A percentile compares a stretch with the other conserved stretches of the same genome.
Conservation (phyloP, 2,888 invertebrate genomes). For the Ormyrus nitidulus region DNA sequence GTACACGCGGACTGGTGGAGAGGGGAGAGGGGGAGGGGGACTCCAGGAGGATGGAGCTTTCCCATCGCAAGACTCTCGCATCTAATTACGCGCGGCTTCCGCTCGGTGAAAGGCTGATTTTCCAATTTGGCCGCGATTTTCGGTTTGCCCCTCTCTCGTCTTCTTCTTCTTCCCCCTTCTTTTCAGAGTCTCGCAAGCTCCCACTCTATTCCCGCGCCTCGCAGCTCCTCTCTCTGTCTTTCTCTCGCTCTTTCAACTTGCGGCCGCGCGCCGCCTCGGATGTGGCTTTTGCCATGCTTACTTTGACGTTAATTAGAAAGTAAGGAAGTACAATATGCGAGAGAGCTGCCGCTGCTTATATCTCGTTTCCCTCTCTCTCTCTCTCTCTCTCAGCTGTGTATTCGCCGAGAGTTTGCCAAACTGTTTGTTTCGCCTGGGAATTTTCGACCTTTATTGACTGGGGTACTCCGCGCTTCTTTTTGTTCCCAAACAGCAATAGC, state of each 20-base stretch:
- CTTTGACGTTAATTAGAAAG: conserved; percentile 47
- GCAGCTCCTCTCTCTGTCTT: neutral
- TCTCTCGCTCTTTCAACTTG: neutral
- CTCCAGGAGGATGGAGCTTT: too few relatives aligned
- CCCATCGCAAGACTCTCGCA: neutral
- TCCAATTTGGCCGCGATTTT: conserved; percentile 42
- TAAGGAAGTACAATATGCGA: conserved; percentile 9
- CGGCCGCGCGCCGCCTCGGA: too few relatives aligned
- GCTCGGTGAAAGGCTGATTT: conserved; percentile 17
- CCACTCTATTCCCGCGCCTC: too few relatives aligned
- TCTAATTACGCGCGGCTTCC: conserved; percentile 18
- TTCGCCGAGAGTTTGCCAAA: neutral
- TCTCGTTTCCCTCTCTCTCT: neutral
- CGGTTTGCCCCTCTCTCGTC: neutral
- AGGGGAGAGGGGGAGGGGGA: too few relatives aligned
- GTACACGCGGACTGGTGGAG: neutral
- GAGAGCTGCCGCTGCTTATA: conserved; percentile 10
- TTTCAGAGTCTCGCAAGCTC: too few relatives aligned
- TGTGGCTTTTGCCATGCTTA: conserved; percentile 1
- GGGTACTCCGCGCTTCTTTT: too few relatives aligned
- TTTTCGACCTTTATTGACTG: too few relatives aligned
- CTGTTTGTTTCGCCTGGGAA: too few relatives aligned
- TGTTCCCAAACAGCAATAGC: too few relatives aligned
- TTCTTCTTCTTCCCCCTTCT: too few relatives aligned
- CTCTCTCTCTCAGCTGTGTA: neutral